These are phyloP conservation scores for Tiliqua scincoides DNA, from an alignment of 2,113 vertebrate species.

Conservation along the genomic window DNA sequence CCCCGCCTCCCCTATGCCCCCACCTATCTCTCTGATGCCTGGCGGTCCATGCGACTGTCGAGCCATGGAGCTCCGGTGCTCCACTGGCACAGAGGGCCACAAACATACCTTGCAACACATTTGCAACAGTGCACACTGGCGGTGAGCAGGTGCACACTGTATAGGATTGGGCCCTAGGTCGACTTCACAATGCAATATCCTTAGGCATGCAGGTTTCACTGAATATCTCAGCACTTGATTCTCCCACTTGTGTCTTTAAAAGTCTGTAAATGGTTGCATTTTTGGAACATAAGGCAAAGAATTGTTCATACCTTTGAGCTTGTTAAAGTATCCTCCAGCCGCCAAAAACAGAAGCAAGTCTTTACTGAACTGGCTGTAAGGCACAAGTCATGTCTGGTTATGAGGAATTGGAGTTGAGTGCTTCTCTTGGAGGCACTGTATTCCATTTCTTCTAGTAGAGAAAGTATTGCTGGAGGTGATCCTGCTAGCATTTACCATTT, in stretches of 20 bases:
- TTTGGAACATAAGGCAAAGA: not conserved
- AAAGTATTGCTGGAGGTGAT: not conserved
- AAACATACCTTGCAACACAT: too few relatives aligned
- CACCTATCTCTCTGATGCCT: too few relatives aligned
- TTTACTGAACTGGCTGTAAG: not conserved
- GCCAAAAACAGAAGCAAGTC: not conserved
- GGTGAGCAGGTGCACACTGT: too few relatives aligned
- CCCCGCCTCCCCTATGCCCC: too few relatives aligned
- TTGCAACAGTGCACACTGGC: too few relatives aligned
- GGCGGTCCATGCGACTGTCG: too few relatives aligned
- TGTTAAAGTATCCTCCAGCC: not conserved
- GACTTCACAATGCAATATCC: too few relatives aligned
- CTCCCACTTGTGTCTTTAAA: not conserved
- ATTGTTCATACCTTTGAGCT: not conserved
- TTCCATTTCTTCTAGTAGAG: not conserved
- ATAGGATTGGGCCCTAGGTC: too few relatives aligned
- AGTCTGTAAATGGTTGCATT: not conserved
- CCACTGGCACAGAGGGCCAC: too few relatives aligned
- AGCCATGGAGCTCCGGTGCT: too few relatives aligned
- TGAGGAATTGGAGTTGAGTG: not conserved
- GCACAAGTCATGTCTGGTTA: not conserved
- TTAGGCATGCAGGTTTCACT: not conserved
- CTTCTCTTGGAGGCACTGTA: not conserved
- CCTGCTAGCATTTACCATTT: not conserved
- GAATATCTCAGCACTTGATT: not conserved